A percentile compares a stretch with the other conserved stretches of the same genome.
phyloP scores from a whole-genome alignment of 2,797 vertebrate genomes.

The Hipposideros larvatus region DNA sequence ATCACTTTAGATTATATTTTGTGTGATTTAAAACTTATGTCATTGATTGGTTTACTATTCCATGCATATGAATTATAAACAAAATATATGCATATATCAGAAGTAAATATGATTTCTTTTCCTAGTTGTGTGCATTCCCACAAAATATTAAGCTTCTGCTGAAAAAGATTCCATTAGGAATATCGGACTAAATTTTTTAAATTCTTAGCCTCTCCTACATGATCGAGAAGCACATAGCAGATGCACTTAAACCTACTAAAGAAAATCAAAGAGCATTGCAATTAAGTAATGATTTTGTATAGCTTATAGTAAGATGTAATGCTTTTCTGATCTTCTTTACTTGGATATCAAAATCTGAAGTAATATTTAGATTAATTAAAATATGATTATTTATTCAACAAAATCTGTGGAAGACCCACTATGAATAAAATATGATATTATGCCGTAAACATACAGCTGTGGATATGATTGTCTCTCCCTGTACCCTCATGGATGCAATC shows the following conservation, averaged over 20 bases:
- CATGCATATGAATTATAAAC: not conserved
- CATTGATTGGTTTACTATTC: not conserved
- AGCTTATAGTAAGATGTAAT: not conserved
- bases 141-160: not conserved
- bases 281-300: not conserved
- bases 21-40: not conserved
- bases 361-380: not conserved
- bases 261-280: not conserved
- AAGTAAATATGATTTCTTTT: not conserved
- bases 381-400: not conserved
- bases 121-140: not conserved
- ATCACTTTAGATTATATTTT: not conserved
- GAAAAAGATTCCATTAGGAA: not conserved
- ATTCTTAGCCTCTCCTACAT: not conserved
- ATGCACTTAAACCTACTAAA: not conserved
- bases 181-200: not conserved
- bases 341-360: not conserved
- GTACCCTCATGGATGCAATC: not conserved
- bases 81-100: not conserved
- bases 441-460: accelerated
- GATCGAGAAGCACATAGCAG: not conserved
- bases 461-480: not conserved
- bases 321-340: not conserved
- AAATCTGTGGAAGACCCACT: not conserved
- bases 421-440: not conserved